Base-by-base conservation (phyloP, 2,888 invertebrate genomes). In the Pollenia labialis region DNA sequence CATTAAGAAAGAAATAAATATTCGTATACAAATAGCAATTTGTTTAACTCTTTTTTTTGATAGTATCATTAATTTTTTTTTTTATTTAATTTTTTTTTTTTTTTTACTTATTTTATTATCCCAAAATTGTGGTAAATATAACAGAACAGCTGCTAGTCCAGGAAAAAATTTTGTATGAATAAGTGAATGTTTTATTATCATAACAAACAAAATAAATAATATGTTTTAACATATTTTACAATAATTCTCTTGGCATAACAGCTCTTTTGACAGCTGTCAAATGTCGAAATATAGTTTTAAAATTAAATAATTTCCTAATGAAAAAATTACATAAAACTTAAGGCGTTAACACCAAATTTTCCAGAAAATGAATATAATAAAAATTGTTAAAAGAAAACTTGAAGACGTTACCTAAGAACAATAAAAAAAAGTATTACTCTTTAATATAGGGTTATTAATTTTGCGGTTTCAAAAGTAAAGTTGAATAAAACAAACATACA, bases 181-280 rank as follows among this genome's bases (percentile, higher is more conserved):
- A 4, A 44, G 32, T 68, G 46, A 56, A 48, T 40, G 48, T 77
- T 62, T 40, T 56, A 32, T 58, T 23, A 56, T 60, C 58, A 42
- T 50, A 14, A 3, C 1, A 48, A 50, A 66, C 48, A 44, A 62
- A 44, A 64, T 64, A 54, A 52, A 46, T 16, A 54, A 40, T n/a
- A 9, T 54, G 10, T 69, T 7, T 71, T 52, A 75, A 69, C 40
- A 44, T 60, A 52, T 16, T 56, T 76, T 10, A 56, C 16, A 68
- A 56, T 56, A 58, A 48, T 77, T 11, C 60, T 60, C 10, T 50
- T n/a, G 32, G 9, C 52, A 60, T 69, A 80, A 83, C 80, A 54
- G 83, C 68, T 81, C 81, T 76, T 87, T 83, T 87, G 86, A 84
- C 81, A 87, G 86, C 83, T 84, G 86, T 50, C 86, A 86, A 83